Evolutionary conservation across 2,113 vertebrate species (phyloP), one percentile per base, ranked within the genome.

Genomic region (Phalacrocorax pelagicus): DNA sequence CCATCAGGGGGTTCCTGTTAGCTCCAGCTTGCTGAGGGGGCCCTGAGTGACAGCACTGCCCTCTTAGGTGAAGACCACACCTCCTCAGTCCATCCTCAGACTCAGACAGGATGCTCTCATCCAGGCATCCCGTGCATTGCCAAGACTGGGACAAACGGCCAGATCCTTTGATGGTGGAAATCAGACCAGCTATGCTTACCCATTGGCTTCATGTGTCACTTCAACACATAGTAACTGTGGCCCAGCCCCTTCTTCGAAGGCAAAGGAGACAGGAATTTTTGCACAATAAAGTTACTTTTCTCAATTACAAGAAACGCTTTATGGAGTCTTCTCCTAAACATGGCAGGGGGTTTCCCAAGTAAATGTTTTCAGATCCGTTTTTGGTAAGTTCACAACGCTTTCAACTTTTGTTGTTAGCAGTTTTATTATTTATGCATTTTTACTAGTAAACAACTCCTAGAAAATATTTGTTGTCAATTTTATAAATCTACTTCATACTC

Each of bases 171-270:
- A 23, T 18, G 34, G 24, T 44, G 58, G 29, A 81, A 78, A 67
- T 42, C 20, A 80, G 32, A 83, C 3, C n/a, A 55, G 38, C 20
- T 22, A 27, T 18, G 15, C 3, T 63, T 66, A n/a, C 12, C 20
- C 0, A 0, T 3, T 55, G 58, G n/a, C 29, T 88, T 87, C 1
- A 0, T 52, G 11, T 4, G 4, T 46, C 26, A 29, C 14, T 82
- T 75, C 40, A 57, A 26, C 15, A 44, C 0, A 3, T 1, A 38
- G 15, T 15, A 57, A 55, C 12, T 47, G 26, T 8, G 8, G 8
- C 69, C 8, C 32, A 75, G 7, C 4, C 4, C 4, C 5, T 62
- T 17, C 10, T 86, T 47, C 2, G 0, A 78, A 95, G 11, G 17
- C n/a, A 70, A 77, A 83, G 12, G 47, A 70, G 10, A 30, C 4